Evolutionary conservation across 2,888 invertebrate species (phyloP).

Genomic region (Schizotus pectinicornis): DNA sequence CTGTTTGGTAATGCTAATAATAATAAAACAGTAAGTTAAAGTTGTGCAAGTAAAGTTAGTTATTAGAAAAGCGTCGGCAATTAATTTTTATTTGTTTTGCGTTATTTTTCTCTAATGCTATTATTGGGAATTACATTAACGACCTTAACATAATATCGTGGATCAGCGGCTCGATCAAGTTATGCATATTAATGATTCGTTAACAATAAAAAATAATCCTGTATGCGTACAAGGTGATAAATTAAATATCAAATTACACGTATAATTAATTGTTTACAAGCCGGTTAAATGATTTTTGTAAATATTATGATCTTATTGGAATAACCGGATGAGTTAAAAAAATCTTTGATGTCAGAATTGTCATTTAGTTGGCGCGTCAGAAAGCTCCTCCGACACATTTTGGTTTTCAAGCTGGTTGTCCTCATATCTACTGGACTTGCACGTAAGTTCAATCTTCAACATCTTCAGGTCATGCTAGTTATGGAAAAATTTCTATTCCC

Average conservation of each 20-base stretch:
- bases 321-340: slow-evolving; percentile 26
- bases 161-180: not conserved
- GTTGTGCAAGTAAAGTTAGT: too few relatives aligned
- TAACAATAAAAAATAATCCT: slow-evolving; percentile 18
- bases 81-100: too few relatives aligned
- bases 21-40: too few relatives aligned
- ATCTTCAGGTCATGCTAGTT: too few relatives aligned
- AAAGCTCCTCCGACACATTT: slow-evolving; percentile 14
- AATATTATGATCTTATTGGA: slow-evolving; percentile 29
- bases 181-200: slow-evolving; percentile 13
- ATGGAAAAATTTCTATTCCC: too few relatives aligned
- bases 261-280: slow-evolving; percentile 29
- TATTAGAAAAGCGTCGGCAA: too few relatives aligned
- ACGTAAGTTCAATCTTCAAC: too few relatives aligned
- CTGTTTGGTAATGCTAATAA: too few relatives aligned
- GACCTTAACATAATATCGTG: slow-evolving; percentile 7
- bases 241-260: slow-evolving; percentile 24
- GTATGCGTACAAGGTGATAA: slow-evolving; percentile 12
- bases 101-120: too few relatives aligned
- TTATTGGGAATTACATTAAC: not conserved
- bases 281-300: slow-evolving; percentile 28
- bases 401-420: too few relatives aligned
- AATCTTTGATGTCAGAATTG: slow-evolving; percentile 22
- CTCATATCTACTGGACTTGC: too few relatives aligned
- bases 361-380: slow-evolving; percentile 8